phyloP scores from a whole-genome alignment of 2,113 vertebrate genomes.

The Apteryx mantelli region DNA sequence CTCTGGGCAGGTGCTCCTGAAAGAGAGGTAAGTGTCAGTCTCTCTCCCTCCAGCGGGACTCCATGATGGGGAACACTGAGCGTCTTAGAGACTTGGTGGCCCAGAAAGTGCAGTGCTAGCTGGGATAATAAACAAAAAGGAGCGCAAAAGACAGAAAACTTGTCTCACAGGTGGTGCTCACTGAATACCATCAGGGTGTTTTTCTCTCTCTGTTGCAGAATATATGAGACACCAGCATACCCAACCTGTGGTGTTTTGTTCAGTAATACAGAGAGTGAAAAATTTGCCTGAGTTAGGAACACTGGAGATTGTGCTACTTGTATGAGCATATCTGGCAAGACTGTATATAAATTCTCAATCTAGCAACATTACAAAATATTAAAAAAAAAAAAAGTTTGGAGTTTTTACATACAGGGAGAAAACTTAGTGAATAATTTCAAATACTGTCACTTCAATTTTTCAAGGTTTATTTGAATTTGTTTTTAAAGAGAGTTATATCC shows the following conservation, averaged over 20 bases:
- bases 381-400: background rate
- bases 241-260: background rate
- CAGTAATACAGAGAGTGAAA: background rate
- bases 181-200: background rate
- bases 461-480: background rate
- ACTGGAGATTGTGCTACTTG: background rate
- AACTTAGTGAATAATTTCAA: no score
- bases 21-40: background rate
- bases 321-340: background rate
- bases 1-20: background rate
- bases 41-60: background rate
- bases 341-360: background rate
- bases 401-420: no score
- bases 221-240: background rate
- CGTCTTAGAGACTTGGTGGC: background rate
- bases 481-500: background rate
- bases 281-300: background rate
- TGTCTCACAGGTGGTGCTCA: background rate
- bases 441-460: background rate
- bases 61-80: rapidly evolving
- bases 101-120: no score
- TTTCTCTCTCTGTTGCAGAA: background rate
- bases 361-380: background rate
- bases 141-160: background rate
- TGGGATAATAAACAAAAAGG: background rate